phyloP scores from a whole-genome alignment of 2,888 invertebrate species.

The Diplolepis rosae region DNA sequence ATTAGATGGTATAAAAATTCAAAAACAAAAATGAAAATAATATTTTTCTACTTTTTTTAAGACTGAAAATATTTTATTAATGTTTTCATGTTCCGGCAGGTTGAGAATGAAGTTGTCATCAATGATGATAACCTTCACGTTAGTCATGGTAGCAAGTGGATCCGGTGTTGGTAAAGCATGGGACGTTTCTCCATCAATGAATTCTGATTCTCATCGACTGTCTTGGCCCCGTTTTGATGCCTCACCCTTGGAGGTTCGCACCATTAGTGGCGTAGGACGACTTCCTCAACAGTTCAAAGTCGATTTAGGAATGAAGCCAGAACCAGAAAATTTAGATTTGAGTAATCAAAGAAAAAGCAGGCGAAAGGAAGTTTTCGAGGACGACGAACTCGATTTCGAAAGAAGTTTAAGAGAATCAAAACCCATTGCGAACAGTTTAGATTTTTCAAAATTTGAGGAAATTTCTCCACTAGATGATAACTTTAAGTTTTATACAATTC shows the following conservation, averaged over 20 bases:
- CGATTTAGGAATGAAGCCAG: background rate
- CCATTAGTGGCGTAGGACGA: constrained; percentile 59
- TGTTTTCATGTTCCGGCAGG: constrained; percentile 34
- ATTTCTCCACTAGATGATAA: background rate
- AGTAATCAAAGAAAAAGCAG: background rate
- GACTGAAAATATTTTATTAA: background rate
- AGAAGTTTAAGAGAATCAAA: background rate
- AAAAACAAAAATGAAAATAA: too few relatives aligned
- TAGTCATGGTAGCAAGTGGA: constrained; percentile 45
- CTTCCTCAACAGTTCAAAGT: constrained; percentile 11
- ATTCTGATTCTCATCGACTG: constrained; percentile 51
- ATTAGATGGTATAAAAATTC: too few relatives aligned
- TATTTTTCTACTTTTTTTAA: too few relatives aligned
- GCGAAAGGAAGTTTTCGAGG: background rate
- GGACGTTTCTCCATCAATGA: constrained; percentile 58
- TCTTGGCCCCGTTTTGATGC: constrained; percentile 59
- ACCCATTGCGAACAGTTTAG: background rate
- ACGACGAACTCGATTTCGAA: background rate
- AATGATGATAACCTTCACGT: constrained; percentile 38
- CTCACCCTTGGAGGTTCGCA: constrained; percentile 62
- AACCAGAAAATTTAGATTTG: constrained; percentile 17
- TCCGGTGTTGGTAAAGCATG: constrained; percentile 62
- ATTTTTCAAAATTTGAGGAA: background rate
- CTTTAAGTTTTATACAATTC: background rate
- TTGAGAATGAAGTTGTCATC: constrained; percentile 30